Conservation (phyloP, 2,797 vertebrate genomes). For the Gymnothorax reevesii region DNA sequence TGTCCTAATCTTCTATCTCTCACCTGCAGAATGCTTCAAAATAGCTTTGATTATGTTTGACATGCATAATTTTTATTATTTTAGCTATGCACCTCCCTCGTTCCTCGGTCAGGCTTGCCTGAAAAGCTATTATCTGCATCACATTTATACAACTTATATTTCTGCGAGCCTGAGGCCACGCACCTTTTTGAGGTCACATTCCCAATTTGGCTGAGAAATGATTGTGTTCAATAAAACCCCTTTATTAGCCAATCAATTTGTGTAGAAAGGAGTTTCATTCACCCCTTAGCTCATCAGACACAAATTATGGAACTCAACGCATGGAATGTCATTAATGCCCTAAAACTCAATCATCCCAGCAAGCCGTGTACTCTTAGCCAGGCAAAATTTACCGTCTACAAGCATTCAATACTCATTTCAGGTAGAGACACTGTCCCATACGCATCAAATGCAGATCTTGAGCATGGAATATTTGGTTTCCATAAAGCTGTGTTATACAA, state of each 20-base stretch:
- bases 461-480: neutral
- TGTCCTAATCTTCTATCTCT: neutral
- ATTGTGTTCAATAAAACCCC: neutral
- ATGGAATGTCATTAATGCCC: slow-evolving; percentile 51
- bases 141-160: neutral
- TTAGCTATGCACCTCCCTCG: neutral
- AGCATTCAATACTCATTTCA: slow-evolving; percentile 38
- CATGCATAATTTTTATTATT: neutral
- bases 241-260: neutral
- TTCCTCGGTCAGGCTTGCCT: no score
- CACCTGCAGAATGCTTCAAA: neutral
- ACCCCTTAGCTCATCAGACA: slow-evolving; percentile 12
- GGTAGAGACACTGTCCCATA: slow-evolving; percentile 41
- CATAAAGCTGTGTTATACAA: slow-evolving; percentile 50
- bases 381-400: slow-evolving; percentile 54
- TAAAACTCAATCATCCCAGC: slow-evolving; percentile 58
- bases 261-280: neutral
- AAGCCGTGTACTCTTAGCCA: slow-evolving; percentile 53
- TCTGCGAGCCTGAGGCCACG: neutral
- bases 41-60: neutral
- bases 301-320: slow-evolving; percentile 50
- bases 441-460: slow-evolving; percentile 60
- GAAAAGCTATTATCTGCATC: no score
- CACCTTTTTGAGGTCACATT: neutral
- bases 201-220: neutral